A percentile compares a stretch with the other conserved stretches of the same genome.
These are phyloP conservation scores for Urocolius indicus DNA, from an alignment of 2,113 vertebrate species.

Conservation along the genomic window DNA sequence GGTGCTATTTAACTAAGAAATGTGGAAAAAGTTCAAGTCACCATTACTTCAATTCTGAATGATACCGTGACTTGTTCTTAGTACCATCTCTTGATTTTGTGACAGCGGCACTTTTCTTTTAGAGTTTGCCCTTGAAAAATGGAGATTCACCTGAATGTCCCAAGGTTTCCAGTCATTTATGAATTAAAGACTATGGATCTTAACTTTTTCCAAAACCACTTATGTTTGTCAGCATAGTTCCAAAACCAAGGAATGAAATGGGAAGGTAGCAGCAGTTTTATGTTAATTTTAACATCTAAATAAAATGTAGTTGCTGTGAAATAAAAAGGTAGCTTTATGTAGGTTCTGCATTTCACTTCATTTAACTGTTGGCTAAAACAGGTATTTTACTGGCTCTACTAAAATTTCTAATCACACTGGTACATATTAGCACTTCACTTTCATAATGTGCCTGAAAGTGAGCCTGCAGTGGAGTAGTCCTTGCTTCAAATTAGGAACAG, in stretches of 20 bases:
- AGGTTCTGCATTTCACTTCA: slow-evolving; percentile 5
- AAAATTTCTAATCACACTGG: neutral
- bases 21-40: neutral
- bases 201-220: neutral
- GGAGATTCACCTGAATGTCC: neutral
- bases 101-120: neutral
- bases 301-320: slow-evolving; percentile 5
- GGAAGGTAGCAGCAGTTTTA: slow-evolving; percentile 22
- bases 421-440: neutral
- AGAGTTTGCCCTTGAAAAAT: neutral
- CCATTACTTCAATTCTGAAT: neutral
- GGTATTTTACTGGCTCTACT: slow-evolving; percentile 72
- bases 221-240: slow-evolving; percentile 30
- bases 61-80: neutral
- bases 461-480: neutral
- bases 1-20: neutral
- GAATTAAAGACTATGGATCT: neutral
- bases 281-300: slow-evolving; percentile 19
- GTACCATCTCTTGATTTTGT: neutral
- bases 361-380: slow-evolving; percentile 75
- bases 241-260: slow-evolving; percentile 72
- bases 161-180: neutral
- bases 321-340: neutral
- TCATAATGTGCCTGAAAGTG: neutral
- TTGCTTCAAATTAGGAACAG: neutral